Evolutionary conservation across 2,888 invertebrate species (phyloP), one percentile per base, ranked within the genome.

Genomic region (Ectemnius lituratus): DNA sequence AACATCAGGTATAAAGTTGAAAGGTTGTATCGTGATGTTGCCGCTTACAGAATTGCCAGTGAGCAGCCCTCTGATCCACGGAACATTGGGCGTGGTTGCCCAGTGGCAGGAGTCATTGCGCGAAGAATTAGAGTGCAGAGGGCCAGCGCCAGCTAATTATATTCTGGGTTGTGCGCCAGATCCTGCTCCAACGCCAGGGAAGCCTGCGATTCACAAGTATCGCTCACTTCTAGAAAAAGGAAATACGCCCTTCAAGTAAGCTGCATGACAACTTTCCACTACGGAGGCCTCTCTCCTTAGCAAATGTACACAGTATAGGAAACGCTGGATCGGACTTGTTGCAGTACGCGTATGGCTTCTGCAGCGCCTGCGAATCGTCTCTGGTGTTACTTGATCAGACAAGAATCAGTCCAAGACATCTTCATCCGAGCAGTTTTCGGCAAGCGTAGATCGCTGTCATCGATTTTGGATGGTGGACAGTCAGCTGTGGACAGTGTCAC

Each of bases 401-500:
- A 99, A 91, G 98, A 99, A 91, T 92, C 94, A 59, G 96, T 99
- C 37, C 98, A 98, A 90, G 97, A 99, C 84, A 94, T 98, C 70
- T 99, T 99, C 91, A 97, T 99, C 87, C 94, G 98, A 71, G 97
- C 98, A 76, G 97, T 99, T 74, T 99, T 99, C 90, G 96, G 97
- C 1, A 96, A 96, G 82, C 94, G 95, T 20, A 93, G 95, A 62
- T 92, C 92, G 1, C 86, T 93, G 60, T 91, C 92, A 45, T 92
- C 94, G 28, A 91, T 93, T 69, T 93, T 89, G 52, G 90, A 92
- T 47, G 92, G 89, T 66, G 90, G 90, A 73, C 86, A 91, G 62
- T 76, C 82, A 11, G 78, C 79, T 11, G 74, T 85, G 6, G 91
- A 91, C 75, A 85, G 86, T 66, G 76, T 85, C 52, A 88, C 87